These are phyloP conservation scores for Eutrigla gurnardus DNA, from an alignment of 2,797 vertebrate genomes.

Conservation along the genomic window DNA sequence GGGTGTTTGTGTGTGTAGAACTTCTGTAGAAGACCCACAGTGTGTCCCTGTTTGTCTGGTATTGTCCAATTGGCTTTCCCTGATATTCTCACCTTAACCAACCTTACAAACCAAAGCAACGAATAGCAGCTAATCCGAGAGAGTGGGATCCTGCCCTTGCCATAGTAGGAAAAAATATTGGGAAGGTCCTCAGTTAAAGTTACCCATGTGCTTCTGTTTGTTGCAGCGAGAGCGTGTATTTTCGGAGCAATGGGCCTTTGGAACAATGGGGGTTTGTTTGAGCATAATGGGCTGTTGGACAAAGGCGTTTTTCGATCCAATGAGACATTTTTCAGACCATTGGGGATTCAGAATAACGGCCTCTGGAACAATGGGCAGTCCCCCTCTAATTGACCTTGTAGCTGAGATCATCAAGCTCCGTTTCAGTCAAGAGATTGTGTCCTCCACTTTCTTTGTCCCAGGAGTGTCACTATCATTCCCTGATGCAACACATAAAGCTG, in stretches of 20 bases:
- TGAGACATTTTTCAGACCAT: neutral
- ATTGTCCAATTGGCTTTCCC: too few species aligned
- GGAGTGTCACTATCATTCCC: neutral
- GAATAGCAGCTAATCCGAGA: too few species aligned
- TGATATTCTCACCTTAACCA: too few species aligned
- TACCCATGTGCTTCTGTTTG: too few species aligned
- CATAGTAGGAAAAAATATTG: too few species aligned
- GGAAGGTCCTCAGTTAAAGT: too few species aligned
- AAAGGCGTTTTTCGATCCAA: too few species aligned
- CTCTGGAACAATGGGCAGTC: neutral
- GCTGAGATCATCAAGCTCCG: neutral
- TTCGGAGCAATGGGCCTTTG: neutral
- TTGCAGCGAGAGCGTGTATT: neutral
- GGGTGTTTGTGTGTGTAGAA: neutral
- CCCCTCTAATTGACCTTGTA: neutral
- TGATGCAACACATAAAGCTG: slow-evolving; percentile 7
- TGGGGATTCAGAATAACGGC: neutral
- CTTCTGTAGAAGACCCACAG: neutral
- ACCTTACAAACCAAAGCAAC: too few species aligned
- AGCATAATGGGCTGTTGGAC: too few species aligned
- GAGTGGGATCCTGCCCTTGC: too few species aligned
- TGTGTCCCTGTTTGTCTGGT: neutral
- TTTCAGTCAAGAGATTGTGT: slow-evolving; percentile 5
- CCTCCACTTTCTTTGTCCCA: neutral
- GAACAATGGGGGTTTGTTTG: too few species aligned